Evolutionary conservation across 2,888 invertebrate species (phyloP).

Genomic region (Empis livida): DNA sequence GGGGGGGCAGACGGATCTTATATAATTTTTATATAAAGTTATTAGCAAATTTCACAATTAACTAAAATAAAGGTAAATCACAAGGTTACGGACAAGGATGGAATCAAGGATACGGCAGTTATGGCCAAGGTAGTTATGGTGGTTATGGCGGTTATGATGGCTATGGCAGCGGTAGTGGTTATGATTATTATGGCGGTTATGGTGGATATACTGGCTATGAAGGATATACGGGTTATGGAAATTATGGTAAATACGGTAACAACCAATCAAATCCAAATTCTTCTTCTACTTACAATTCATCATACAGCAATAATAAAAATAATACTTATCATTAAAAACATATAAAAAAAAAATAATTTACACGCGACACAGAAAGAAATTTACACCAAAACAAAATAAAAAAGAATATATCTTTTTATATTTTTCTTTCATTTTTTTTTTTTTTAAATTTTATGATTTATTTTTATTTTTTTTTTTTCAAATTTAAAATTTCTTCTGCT

Average conservation of each 20-base stretch:
- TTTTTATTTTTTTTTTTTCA: too few species aligned
- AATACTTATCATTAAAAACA: constrained; percentile 29
- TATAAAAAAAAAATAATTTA: constrained; percentile 13
- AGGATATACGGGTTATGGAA: constrained; percentile 61
- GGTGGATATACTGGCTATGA: constrained; percentile 69
- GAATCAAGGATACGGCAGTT: constrained; percentile 56
- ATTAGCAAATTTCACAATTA: too few species aligned
- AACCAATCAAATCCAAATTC: constrained; percentile 30
- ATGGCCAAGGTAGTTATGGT: constrained; percentile 45
- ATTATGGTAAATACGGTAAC: constrained; percentile 51
- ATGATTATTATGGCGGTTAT: constrained; percentile 62
- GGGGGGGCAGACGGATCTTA: too few species aligned
- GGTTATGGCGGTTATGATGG: constrained; percentile 60
- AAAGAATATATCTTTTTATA: constrained; percentile 1
- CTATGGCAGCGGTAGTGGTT: constrained; percentile 54
- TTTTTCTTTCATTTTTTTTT: constrained; percentile 9
- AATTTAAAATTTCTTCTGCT: too few species aligned
- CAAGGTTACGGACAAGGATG: constrained; percentile 42
- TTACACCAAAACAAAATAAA: background rate
- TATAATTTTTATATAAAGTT: too few species aligned
- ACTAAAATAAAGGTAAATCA: constrained; percentile 22
- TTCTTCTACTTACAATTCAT: constrained; percentile 25
- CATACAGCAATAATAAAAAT: constrained; percentile 32
- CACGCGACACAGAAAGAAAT: background rate
- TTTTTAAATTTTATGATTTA: too few species aligned